These are phyloP conservation scores for Discoglossus pictus DNA, from an alignment of 2,797 vertebrate genomes.

Conservation along the genomic window DNA sequence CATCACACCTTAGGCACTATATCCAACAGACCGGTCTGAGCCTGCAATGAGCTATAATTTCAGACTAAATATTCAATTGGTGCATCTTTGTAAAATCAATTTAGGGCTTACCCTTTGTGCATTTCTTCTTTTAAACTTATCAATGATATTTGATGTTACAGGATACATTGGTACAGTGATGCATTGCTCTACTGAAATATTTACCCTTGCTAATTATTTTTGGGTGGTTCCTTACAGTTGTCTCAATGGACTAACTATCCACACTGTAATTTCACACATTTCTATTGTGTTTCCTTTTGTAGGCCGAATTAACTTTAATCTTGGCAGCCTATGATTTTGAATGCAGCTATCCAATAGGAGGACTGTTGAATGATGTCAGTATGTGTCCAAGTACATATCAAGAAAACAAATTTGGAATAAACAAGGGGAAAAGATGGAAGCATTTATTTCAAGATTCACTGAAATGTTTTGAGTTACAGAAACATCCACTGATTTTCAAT, in stretches of 20 bases:
- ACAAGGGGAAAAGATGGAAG: not conserved
- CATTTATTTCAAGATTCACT: too few species aligned
- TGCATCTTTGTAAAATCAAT: constrained; percentile 29
- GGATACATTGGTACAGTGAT: constrained; percentile 5
- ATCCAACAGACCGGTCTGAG: constrained; percentile 4
- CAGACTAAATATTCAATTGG: constrained; percentile 6
- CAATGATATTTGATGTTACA: constrained; percentile 17
- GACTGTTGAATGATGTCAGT: too few species aligned
- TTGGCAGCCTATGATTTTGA: constrained; percentile 8
- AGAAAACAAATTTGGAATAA: constrained; percentile 8
- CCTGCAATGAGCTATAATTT: constrained; percentile 14
- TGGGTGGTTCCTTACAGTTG: constrained; percentile 24
- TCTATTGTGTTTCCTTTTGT: constrained; percentile 3
- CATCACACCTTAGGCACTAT: too few species aligned
- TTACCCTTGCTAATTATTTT: constrained; percentile 32
- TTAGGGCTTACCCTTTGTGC: constrained; percentile 27
- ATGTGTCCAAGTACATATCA: too few species aligned
- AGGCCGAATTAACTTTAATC: too few species aligned
- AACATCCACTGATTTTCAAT: too few species aligned
- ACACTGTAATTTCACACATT: not conserved
- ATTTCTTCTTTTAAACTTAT: constrained; percentile 26
- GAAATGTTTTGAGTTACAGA: too few species aligned
- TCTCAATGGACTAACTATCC: constrained; percentile 13
- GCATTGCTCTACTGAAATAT: constrained; percentile 14
- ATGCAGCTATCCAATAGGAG: too few species aligned